Evolutionary conservation across 2,797 vertebrate species (phyloP).

Genomic region (Merluccius polli): DNA sequence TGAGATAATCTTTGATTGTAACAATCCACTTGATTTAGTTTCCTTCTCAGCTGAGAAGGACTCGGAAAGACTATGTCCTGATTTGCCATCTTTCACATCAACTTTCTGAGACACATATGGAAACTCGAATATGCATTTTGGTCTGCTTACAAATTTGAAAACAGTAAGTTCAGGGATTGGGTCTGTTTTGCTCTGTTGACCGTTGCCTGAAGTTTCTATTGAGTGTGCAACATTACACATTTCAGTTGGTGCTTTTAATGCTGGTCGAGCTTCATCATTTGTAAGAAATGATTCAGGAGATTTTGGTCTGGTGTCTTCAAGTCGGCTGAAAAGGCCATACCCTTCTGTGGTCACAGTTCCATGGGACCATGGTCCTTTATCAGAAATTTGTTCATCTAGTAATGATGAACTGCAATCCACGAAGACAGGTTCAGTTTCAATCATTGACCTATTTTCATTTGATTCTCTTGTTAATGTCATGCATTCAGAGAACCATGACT

Average conservation of each 20-base stretch:
- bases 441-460: not conserved
- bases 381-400: not conserved
- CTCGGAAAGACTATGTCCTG: not conserved
- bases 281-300: not conserved
- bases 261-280: not conserved
- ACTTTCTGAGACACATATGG: not conserved
- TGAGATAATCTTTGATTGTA: not conserved
- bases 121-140: conserved; percentile 1
- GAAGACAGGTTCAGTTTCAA: not conserved
- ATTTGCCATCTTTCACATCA: not conserved
- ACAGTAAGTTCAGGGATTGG: not conserved
- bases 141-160: not conserved
- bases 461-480: not conserved
- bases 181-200: too few species aligned
- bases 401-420: not conserved
- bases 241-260: not conserved
- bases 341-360: not conserved
- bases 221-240: too few species aligned
- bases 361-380: not conserved
- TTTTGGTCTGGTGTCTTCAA: not conserved
- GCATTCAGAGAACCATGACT: conserved; percentile 44
- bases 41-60: not conserved
- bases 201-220: not conserved
- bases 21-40: not conserved
- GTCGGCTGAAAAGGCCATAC: not conserved